Evolutionary conservation across 2,113 vertebrate genomes (phyloP), one percentile per base, ranked within the genome.

Genomic region (Malurus alboscapulatus): DNA sequence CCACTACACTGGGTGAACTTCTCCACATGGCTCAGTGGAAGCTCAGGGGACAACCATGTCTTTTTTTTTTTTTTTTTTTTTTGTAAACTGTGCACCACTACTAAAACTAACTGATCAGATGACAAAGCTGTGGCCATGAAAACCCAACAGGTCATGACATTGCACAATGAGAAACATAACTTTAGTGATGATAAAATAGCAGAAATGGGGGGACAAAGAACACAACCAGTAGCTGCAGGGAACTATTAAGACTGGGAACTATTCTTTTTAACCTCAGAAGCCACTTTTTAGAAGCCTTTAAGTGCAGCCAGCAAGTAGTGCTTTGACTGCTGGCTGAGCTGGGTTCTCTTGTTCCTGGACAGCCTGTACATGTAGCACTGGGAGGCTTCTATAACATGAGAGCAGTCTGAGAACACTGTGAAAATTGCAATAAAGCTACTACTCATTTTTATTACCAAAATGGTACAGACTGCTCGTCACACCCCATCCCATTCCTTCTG

Each of bases 291-390:
- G 38, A 82, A 72, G 9, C 13, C 14, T 79, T 74, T n/a, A 45
- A 34, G 6, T 74, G 13, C 15, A 72, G 36, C 21, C 38, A 67
- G 36, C 17, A 50, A 74, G 10, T 19, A 44, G 44, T 62, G 55
- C 4, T 57, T 80, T 76, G 12, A 4, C 11, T 34, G 27, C 30
- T 44, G 66, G 26, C 21, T 44, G 47, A 83, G 7, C 10, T 61
- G 12, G 7, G 10, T 26, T 53, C 18, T 32, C n/a, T 18, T 68
- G 21, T n/a, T 61, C 2, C 0, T 26, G 17, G 42, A 73, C 6
- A 63, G 40, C 26, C 27, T 6, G 1, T 4, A 7, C 32, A 6
- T 2, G 9, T 57, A 47, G 14, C 1, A 1, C n/a, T n/a, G 45
- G 20, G 16, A 55, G 3, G 2, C 14, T 51, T 11, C 18, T 44